Evolutionary conservation across 2,888 invertebrate species (phyloP), one percentile per base, ranked within the genome.

Genomic region (Polydesmus complanatus): DNA sequence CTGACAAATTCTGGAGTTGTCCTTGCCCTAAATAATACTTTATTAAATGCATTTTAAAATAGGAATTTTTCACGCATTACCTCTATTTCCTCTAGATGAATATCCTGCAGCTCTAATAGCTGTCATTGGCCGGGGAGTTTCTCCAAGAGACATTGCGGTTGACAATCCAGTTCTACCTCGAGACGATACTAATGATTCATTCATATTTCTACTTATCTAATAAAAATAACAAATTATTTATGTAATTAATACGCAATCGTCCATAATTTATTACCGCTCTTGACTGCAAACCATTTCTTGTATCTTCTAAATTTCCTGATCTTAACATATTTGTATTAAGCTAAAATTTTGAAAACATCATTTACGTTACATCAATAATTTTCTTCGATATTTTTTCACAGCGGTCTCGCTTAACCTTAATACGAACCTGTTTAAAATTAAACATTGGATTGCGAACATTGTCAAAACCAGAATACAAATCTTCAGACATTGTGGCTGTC

Each of bases 91-190:
- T 56, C 80, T 82, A 1, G 93, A 91, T 2, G 91, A 91, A 73
- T 92, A 98, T 1, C 98, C 98, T 26, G 93, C 96, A 8, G 93
- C 96, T 61, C 93, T 81, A 49, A 97, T 91, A 1, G 97, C 96
- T 2, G 98, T 98, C 80, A 97, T 94, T 0, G 98, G 97, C 61
- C 98, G 70, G 1, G 26, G 27, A 23, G 76, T 77, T 14, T 70
- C 70, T 55, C 68, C 69, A 54, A 67, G 64, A 49, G 66, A 51
- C 55, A 68, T 65, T 23, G 67, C 65, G 19, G 68, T 37, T 8
- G 37, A 37, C 37, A 37, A 37, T 37, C 37, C 65, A 21, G 66
- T 62, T 58, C 65, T 62, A 55, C 65, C 47, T 22, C 50, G 5
- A n/a, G 54, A 58, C 65, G 61, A 63, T 64, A 61, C 26, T 60